phyloP scores from a whole-genome alignment of 2,888 invertebrate genomes.

The Iphiclides podalirius region DNA sequence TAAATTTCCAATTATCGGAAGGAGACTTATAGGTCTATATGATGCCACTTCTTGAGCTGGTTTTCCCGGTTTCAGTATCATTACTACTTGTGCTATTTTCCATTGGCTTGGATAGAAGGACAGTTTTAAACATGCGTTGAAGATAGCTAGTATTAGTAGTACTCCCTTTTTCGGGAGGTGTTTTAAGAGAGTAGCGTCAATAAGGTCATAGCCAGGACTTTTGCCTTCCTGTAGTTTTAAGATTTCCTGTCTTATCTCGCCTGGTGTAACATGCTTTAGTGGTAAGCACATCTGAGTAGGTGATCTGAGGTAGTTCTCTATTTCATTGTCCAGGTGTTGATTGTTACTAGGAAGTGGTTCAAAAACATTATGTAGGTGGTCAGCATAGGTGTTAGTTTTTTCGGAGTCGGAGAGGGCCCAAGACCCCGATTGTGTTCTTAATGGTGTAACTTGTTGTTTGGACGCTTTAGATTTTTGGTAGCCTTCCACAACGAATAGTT shows the following conservation, averaged over 20 bases:
- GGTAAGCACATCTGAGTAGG: not conserved
- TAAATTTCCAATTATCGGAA: conserved; percentile 14
- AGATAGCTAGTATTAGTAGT: not conserved
- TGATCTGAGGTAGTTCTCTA: not conserved
- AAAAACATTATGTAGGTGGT: not conserved
- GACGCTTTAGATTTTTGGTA: conserved; percentile 11
- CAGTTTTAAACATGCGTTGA: conserved; percentile 1
- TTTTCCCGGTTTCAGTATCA: conserved; percentile 21
- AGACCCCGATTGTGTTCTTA: not conserved
- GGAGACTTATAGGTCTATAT: conserved; percentile 18
- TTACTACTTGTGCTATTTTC: conserved; percentile 19
- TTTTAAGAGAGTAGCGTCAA: conserved; percentile 13
- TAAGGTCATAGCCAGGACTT: conserved; percentile 14
- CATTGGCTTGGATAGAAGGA: conserved; percentile 8
- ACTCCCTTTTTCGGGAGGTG: not conserved
- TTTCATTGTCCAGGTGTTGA: not conserved
- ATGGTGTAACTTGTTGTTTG: conserved; percentile 7
- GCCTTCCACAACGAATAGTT: conserved; percentile 15
- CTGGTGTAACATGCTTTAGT: not conserved
- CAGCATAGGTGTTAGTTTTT: conserved; percentile 3
- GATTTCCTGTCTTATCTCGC: not conserved
- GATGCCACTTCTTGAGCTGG: conserved; percentile 7
- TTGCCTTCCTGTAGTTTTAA: conserved; percentile 5
- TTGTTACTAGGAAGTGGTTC: not conserved
- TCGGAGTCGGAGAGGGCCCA: conserved; percentile 18